Percentiles rank a stretch among this genome's conserved stretches.
These are phyloP conservation scores for Perodicticus potto DNA, from an alignment of 2,797 vertebrate species.

Conservation along the genomic window DNA sequence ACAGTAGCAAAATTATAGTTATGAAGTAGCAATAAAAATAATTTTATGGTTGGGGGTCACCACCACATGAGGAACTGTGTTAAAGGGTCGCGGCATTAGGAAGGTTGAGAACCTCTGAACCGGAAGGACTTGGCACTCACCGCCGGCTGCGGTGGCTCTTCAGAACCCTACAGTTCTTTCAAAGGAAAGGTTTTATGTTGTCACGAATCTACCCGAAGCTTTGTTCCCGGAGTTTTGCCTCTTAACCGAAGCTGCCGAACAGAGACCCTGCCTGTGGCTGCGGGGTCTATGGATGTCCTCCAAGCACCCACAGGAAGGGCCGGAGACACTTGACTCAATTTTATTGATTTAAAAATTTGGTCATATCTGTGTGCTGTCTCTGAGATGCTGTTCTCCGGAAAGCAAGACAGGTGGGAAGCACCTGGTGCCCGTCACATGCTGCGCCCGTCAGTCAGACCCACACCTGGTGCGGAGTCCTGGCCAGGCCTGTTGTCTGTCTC, in stretches of 20 bases:
- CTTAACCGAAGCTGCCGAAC: background rate
- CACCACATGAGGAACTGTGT: too few species aligned
- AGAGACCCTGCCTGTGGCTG: background rate
- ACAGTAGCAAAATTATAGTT: too few species aligned
- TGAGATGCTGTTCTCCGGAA: background rate
- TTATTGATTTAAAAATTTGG: background rate
- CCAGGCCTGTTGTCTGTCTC: too few species aligned
- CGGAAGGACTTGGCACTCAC: background rate
- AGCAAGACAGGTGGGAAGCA: background rate
- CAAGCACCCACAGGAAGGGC: background rate
- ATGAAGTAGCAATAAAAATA: too few species aligned
- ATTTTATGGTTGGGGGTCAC: too few species aligned
- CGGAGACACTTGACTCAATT: background rate
- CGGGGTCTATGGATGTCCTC: background rate
- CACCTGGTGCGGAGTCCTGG: too few species aligned
- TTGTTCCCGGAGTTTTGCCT: background rate
- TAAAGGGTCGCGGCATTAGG: too few species aligned
- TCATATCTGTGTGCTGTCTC: background rate
- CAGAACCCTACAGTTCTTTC: background rate
- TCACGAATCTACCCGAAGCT: background rate
- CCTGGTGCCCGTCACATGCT: too few species aligned
- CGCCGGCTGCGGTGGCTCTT: background rate
- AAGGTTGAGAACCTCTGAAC: too few species aligned
- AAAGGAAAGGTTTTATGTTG: background rate
- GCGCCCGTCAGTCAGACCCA: background rate